These are phyloP conservation scores for Progne subis DNA, from an alignment of 2,113 vertebrate genomes.

Conservation along the genomic window DNA sequence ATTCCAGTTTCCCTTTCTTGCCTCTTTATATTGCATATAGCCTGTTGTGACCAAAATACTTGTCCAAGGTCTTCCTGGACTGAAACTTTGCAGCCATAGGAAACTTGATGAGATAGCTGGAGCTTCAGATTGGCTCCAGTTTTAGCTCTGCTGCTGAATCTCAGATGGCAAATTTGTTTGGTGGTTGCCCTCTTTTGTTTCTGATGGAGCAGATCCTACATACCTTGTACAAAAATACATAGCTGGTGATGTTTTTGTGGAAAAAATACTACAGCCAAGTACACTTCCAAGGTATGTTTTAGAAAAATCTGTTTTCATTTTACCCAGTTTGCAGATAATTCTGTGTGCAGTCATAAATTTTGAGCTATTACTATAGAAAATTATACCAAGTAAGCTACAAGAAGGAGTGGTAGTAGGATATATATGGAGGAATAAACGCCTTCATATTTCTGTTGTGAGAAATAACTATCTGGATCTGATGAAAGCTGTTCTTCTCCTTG, in stretches of 20 bases:
- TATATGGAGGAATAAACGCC: background rate
- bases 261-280: background rate
- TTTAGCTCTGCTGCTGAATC: background rate
- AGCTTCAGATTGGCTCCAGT: background rate
- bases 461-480: background rate
- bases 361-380: background rate
- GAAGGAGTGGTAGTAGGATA: background rate
- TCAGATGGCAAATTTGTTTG: background rate
- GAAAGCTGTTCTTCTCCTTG: background rate
- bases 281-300: background rate
- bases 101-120: background rate
- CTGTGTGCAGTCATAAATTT: background rate
- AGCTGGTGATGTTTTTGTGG: background rate
- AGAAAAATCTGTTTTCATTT: background rate
- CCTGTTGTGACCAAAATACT: background rate
- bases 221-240: background rate
- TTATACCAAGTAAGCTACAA: background rate
- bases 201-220: background rate
- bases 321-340: background rate
- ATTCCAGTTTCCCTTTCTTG: background rate
- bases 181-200: background rate
- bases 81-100: background rate
- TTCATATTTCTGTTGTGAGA: background rate
- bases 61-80: background rate
- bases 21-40: background rate